A percentile compares a stretch with the other conserved stretches of the same genome.
Conservation (phyloP, 2,888 invertebrate species). For the Choreutis nemorana region DNA sequence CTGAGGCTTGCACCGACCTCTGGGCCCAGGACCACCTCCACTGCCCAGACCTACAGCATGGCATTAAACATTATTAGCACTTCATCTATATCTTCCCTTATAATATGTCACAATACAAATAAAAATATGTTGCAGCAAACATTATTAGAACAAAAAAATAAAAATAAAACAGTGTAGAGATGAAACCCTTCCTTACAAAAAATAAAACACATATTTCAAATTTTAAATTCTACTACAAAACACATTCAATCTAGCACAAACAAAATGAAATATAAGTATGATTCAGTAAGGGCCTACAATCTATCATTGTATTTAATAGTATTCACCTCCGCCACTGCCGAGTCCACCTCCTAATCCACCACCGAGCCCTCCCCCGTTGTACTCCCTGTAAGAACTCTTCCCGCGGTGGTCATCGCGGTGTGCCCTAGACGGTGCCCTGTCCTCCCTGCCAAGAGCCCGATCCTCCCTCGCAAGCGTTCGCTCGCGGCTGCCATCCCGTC, state of each 20-base stretch:
- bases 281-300: constrained; percentile 40
- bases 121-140: no score
- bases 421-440: not conserved
- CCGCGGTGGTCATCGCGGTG: constrained; percentile 3
- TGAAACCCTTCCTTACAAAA: constrained; percentile 1
- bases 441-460: constrained; percentile 4
- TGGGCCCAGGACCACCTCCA: constrained; percentile 13
- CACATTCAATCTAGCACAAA: no score
- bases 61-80: no score
- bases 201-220: no score
- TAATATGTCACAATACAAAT: no score
- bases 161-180: not conserved
- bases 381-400: constrained; percentile 5
- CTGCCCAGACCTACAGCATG: constrained; percentile 25
- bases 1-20: constrained; percentile 41
- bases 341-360: constrained; percentile 5
- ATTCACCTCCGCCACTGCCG: constrained; percentile 20
- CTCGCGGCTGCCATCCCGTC: constrained; percentile 15
- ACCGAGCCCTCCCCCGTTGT: constrained; percentile 6
- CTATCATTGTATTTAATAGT: constrained; percentile 23
- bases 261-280: constrained; percentile 9
- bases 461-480: constrained; percentile 13
- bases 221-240: no score
- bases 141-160: no score
- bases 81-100: no score